These are phyloP conservation scores for Syngnathus scovelli DNA, from an alignment of 2,113 vertebrate species.

Conservation along the genomic window DNA sequence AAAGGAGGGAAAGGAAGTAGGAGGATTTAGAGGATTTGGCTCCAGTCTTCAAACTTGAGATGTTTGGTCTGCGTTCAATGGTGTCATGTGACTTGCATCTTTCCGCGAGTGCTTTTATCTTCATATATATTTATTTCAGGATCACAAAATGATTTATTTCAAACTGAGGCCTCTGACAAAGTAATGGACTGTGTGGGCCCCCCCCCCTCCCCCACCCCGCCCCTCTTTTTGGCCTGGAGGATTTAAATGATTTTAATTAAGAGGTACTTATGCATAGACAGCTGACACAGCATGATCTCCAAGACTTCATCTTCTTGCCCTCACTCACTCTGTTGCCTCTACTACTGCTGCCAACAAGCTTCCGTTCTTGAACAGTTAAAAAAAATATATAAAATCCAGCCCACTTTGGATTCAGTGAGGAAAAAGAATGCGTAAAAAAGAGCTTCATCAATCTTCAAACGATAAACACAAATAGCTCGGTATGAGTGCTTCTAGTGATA, in stretches of 20 bases:
- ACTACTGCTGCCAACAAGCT: constrained; percentile 1
- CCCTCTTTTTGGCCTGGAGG: constrained; percentile 31
- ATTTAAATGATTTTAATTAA: constrained; percentile 62
- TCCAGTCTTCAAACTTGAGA: constrained; percentile 26
- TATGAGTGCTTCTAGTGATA: not conserved
- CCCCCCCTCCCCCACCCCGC: not conserved
- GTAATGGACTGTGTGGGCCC: not conserved
- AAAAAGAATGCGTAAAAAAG: not conserved
- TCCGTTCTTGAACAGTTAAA: not conserved
- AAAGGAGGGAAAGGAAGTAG: not conserved
- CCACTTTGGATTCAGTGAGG: not conserved
- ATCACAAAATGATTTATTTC: not conserved
- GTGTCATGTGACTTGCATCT: no score
- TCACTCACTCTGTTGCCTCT: constrained; percentile 17
- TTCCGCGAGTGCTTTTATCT: not conserved
- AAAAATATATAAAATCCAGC: not conserved
- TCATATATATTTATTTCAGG: not conserved
- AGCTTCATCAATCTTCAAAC: not conserved
- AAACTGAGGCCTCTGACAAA: not conserved
- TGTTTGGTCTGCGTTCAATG: constrained; percentile 13
- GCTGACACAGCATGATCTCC: constrained; percentile 45
- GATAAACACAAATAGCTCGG: not conserved
- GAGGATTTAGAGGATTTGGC: constrained; percentile 27
- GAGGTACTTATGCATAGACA: constrained; percentile 49
- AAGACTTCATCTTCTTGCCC: constrained; percentile 31